Percentiles rank a stretch among this genome's conserved stretches.
phyloP scores from a whole-genome alignment of 2,888 invertebrate species.

The Apotomis capreana region DNA sequence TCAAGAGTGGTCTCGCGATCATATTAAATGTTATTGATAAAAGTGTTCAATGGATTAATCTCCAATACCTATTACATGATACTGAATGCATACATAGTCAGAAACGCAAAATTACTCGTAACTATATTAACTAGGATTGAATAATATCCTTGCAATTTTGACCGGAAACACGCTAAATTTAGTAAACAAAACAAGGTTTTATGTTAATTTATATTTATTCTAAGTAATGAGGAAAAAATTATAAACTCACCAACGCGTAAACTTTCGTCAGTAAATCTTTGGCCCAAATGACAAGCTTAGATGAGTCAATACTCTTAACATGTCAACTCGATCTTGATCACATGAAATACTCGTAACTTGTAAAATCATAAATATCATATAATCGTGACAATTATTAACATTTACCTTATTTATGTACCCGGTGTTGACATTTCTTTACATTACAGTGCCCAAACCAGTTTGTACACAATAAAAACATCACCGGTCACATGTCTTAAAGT shows the following conservation, averaged over 20 bases:
- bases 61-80: no score
- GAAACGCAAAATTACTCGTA: no score
- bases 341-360: no score
- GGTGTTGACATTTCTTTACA: conserved; percentile 27
- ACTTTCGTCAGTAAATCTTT: conserved; percentile 49
- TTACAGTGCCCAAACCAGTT: conserved; percentile 3
- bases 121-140: no score
- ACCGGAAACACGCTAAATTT: conserved; percentile 30
- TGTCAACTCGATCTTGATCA: no score
- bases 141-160: conserved; percentile 15
- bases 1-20: no score
- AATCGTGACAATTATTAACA: neutral
- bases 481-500: neutral
- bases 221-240: conserved; percentile 8
- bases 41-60: no score
- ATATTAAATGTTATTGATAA: no score
- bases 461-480: neutral
- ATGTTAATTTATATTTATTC: conserved; percentile 18
- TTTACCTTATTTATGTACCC: conserved; percentile 10
- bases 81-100: no score
- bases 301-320: no score
- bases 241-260: conserved; percentile 66
- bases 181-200: conserved; percentile 29
- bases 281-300: conserved; percentile 22
- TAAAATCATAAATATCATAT: no score